These are phyloP conservation scores for Philaethria dido DNA, from an alignment of 2,888 invertebrate genomes.

Conservation along the genomic window DNA sequence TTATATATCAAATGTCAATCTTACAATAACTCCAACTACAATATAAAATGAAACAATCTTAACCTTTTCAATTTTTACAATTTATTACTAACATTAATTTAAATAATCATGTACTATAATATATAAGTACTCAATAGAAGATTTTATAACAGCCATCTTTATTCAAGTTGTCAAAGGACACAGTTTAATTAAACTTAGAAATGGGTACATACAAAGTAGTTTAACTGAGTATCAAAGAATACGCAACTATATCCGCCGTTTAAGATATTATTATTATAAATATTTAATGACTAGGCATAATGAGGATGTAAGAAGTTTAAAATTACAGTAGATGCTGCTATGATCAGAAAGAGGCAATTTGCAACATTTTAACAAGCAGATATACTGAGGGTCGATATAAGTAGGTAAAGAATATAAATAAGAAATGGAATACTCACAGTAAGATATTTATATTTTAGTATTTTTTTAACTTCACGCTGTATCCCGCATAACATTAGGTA, in stretches of 20 bases:
- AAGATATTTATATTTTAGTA: too few species aligned
- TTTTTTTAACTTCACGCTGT: too few species aligned
- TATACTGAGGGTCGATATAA: too few species aligned
- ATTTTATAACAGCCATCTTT: slow-evolving; percentile 9
- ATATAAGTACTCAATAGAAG: neutral
- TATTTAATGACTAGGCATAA: slow-evolving; percentile 17
- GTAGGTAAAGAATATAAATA: too few species aligned
- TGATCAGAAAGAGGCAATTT: neutral
- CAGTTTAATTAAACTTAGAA: slow-evolving; percentile 9
- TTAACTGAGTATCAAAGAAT: slow-evolving; percentile 19
- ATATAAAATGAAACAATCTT: too few species aligned
- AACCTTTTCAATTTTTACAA: too few species aligned
- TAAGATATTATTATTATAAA: slow-evolving; percentile 20
- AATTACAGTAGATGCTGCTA: neutral
- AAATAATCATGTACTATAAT: too few species aligned
- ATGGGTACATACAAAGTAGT: slow-evolving; percentile 5
- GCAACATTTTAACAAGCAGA: neutral
- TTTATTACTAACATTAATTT: too few species aligned
- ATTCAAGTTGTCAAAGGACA: neutral
- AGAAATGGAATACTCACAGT: too few species aligned
- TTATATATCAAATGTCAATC: too few species aligned
- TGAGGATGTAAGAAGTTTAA: slow-evolving; percentile 15
- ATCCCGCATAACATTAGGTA: too few species aligned
- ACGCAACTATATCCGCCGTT: slow-evolving; percentile 12
- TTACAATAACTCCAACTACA: too few species aligned